Evolutionary conservation across 2,113 vertebrate species (phyloP).

Genomic region (Polypterus senegalus): DNA sequence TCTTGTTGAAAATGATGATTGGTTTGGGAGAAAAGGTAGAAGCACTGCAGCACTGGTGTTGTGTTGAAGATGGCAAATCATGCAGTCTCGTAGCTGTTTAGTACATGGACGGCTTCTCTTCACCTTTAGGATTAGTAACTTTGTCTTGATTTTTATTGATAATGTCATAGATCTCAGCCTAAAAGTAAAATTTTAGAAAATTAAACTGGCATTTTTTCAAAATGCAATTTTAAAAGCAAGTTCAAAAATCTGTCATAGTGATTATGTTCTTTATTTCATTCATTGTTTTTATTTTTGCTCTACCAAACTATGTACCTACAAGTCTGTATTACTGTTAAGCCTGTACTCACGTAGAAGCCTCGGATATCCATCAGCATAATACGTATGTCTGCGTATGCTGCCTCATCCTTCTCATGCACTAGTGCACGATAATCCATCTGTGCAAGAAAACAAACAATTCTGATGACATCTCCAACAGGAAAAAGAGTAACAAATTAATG

Average conservation of each 20-base stretch:
- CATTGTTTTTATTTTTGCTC: too few relatives aligned
- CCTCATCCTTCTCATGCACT: slow-evolving; percentile 65
- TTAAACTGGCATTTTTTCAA: background rate
- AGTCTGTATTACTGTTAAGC: too few relatives aligned
- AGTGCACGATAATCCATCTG: slow-evolving; percentile 82
- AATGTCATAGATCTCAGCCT: slow-evolving; percentile 78
- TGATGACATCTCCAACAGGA: background rate
- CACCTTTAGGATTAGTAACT: slow-evolving; percentile 78
- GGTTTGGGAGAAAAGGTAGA: too few relatives aligned
- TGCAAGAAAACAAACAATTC: background rate
- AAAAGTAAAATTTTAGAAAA: background rate
- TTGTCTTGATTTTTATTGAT: slow-evolving; percentile 72
- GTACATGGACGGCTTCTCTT: slow-evolving; percentile 81
- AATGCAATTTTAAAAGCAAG: too few relatives aligned
- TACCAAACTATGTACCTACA: too few relatives aligned
- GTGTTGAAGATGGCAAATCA: too few relatives aligned
- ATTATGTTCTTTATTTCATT: too few relatives aligned
- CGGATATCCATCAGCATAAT: slow-evolving; percentile 64
- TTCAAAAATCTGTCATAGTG: too few relatives aligned
- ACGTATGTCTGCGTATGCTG: slow-evolving; percentile 53
- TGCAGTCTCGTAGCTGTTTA: slow-evolving; percentile 22
- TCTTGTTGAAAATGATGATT: too few relatives aligned
- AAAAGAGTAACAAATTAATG: background rate
- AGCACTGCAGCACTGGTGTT: too few relatives aligned
- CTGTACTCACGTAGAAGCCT: slow-evolving; percentile 64